A percentile compares a stretch with the other conserved stretches of the same genome.
phyloP scores from a whole-genome alignment of 2,888 invertebrate genomes.

The Therioaphis trifolii region DNA sequence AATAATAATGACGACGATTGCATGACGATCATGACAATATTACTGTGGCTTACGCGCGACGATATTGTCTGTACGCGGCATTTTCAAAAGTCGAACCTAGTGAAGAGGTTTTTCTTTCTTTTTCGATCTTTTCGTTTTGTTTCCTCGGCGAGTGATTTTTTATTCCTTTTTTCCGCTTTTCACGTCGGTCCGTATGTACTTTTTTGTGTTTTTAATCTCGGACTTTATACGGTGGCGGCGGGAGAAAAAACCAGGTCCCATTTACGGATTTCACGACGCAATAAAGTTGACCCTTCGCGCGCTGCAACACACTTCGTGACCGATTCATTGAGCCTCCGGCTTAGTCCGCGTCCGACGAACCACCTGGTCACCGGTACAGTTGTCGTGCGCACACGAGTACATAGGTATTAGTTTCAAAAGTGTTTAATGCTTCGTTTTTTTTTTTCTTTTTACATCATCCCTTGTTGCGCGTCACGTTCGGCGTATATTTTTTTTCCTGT shows the following conservation, averaged over 20 bases:
- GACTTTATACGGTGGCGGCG: too few species aligned
- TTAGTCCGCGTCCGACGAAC: slow-evolving; percentile 21
- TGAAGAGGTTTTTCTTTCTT: too few species aligned
- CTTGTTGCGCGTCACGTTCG: background rate
- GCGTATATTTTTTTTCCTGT: background rate
- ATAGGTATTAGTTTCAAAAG: slow-evolving; percentile 28
- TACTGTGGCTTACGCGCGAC: too few species aligned
- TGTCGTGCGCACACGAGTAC: background rate
- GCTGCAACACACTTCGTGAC: slow-evolving; percentile 54
- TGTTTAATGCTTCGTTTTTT: background rate
- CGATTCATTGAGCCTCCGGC: slow-evolving; percentile 40
- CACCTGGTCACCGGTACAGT: background rate
- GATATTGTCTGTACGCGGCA: too few species aligned
- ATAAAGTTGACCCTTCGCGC: slow-evolving; percentile 31
- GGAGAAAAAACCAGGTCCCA: background rate
- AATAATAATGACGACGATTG: too few species aligned
- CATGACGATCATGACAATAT: too few species aligned
- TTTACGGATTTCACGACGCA: slow-evolving; percentile 32
- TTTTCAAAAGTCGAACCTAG: too few species aligned
- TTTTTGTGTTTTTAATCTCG: too few species aligned
- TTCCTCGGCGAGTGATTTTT: too few species aligned
- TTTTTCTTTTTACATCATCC: slow-evolving; percentile 11
- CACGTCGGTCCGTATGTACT: too few species aligned
- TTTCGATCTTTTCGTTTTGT: too few species aligned
- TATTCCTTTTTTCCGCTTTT: too few species aligned